Base-by-base conservation (phyloP, 2,888 invertebrate species). In the Linnaemya tessellans region DNA sequence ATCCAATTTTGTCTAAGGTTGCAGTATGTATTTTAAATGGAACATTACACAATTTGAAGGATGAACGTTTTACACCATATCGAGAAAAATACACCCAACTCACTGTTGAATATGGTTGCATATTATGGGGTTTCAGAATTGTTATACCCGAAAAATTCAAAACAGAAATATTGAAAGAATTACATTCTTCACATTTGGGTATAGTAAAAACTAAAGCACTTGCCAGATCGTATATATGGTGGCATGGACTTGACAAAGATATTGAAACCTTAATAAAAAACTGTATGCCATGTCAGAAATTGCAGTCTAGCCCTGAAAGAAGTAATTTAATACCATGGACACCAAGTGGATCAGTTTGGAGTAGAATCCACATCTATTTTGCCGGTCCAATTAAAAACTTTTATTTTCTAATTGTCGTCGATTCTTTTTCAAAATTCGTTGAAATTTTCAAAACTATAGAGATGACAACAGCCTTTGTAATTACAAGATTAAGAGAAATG, bases 141-240 rank as follows among this genome's bases (percentile, higher is more conserved):
- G 18, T 49, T 1, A 49, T 49, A 49, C 18, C 49, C 18, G 49
- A 18, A 18, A 49, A 49, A 49, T 49, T 49, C 7, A 49, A 18
- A 5, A 1, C 18, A 1, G 18, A 18, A 18, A 18, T 49, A 8
- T 49, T 49, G 8, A 9, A 7, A 8, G 49, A 49, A 49, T 5
- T 18, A 18, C 49, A 49, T 49, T 5, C 18, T 60, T 35, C 35
- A 7, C 35, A 35, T 7, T 35, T 35, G 7, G 35, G 35, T 5
- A 35, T 35, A 3, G 35, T 73, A 20, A 73, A 87, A 58, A 84
- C 82, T 15, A 87, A 86, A 82, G 67, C 75, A 9, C 20, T 82
- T 68, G 80, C 35, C 7, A 51, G 84, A 70, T 86, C 58, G 20
- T 84, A 70, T n/a, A 46, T 86, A 81, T 87, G 85, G 86, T 87